Percentiles rank a stretch among this genome's conserved stretches.
Conservation (phyloP, 2,888 invertebrate species). For the Pterostichus madidus region DNA sequence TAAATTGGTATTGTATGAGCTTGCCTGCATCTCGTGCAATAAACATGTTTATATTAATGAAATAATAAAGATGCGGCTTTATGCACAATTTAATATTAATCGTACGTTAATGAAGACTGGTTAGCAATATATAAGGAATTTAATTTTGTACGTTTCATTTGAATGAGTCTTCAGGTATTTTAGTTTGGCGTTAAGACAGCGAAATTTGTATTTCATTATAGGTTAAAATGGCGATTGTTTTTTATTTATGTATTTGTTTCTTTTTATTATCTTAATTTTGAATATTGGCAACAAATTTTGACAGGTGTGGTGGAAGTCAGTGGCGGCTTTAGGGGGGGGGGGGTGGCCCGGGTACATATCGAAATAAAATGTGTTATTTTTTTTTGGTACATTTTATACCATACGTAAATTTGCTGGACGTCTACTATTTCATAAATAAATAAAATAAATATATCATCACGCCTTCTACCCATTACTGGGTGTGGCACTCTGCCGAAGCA, state of each 20-base stretch:
- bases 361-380: too few species aligned
- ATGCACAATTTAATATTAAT: slow-evolving; percentile 64
- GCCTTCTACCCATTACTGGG: too few species aligned
- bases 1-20: slow-evolving; percentile 33
- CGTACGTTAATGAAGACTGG: slow-evolving; percentile 62
- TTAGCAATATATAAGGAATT: slow-evolving; percentile 60
- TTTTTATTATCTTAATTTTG: not conserved
- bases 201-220: slow-evolving; percentile 9
- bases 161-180: slow-evolving; percentile 61
- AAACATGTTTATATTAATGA: slow-evolving; percentile 67
- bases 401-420: too few species aligned
- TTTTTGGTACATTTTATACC: too few species aligned
- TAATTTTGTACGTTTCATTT: slow-evolving; percentile 28
- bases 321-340: too few species aligned
- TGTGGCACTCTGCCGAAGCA: too few species aligned
- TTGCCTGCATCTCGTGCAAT: slow-evolving; percentile 47
- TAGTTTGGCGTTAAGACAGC: slow-evolving; percentile 2
- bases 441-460: too few species aligned
- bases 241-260: not conserved
- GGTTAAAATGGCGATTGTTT: not conserved
- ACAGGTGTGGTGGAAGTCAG: too few species aligned
- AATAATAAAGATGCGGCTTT: slow-evolving; percentile 64
- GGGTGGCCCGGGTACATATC: too few species aligned
- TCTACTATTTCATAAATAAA: too few species aligned
- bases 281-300: not conserved